Evolutionary conservation across 2,888 invertebrate species (phyloP).

Genomic region (Mycogona germanica): DNA sequence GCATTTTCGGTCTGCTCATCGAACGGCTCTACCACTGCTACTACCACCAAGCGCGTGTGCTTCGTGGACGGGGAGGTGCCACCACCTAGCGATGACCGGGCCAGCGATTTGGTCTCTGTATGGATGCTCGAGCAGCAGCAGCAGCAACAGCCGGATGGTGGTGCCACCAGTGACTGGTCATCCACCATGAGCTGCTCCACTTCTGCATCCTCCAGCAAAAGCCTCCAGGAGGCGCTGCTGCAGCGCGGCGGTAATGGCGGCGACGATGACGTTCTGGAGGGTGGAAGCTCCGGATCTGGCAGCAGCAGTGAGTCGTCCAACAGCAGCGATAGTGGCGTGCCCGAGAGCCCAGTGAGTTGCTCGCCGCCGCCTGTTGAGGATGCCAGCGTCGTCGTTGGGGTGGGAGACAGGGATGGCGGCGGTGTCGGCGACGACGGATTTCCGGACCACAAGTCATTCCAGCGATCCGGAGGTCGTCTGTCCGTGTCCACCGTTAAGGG

Average conservation of each 20-base stretch:
- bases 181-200: not conserved
- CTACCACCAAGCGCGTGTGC: too few relatives aligned
- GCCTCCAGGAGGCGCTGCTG: not conserved
- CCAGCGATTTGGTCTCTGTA: not conserved
- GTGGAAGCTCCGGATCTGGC: too few relatives aligned
- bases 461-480: not conserved
- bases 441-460: not conserved
- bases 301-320: slow-evolving; percentile 8
- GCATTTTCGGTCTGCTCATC: too few relatives aligned
- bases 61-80: too few relatives aligned
- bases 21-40: too few relatives aligned
- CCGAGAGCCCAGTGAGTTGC: slow-evolving; percentile 12
- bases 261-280: too few relatives aligned
- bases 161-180: not conserved
- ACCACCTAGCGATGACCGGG: too few relatives aligned
- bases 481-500: slow-evolving; percentile 1
- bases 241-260: not conserved
- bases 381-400: too few relatives aligned
- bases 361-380: slow-evolving; percentile 4
- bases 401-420: too few relatives aligned
- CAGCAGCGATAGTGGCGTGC: slow-evolving; percentile 13
- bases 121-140: slow-evolving; percentile 1
- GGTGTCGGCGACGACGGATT: not conserved
- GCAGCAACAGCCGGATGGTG: not conserved
- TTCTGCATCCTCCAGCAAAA: not conserved